Evolutionary conservation across 2,888 invertebrate species (phyloP), one percentile per base, ranked within the genome.

Genomic region (Eugnorisma glareosa): DNA sequence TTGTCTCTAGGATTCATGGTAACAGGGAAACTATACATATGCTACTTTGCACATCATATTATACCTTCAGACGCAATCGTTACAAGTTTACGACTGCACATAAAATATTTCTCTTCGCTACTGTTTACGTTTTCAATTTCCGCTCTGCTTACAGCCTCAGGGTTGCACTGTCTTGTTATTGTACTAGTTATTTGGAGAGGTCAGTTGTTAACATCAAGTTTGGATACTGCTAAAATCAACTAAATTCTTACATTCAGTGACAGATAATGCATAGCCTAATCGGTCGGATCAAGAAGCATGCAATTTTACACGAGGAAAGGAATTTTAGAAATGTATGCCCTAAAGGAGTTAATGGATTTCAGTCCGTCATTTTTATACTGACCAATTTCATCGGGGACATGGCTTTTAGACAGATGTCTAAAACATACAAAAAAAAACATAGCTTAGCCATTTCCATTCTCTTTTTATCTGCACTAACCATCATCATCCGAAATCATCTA

Each of bases 91-190:
- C 81, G 89, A 89, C 78, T 61, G 75, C 80, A 86, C 82, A 83
- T 82, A 76, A 79, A 87, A 89, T 86, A 85, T 86, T 85, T 88
- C 76, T 75, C 76, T 76, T 81, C 83, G 78, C 84, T 81, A 63
- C 82, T 77, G 83, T 90, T 89, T 89, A 88, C 89, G 88, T 90
- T 91, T 92, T 91, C 90, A 92, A 93, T 93, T 91, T 93, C 93
- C 92, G 88, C 79, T 86, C 83, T 77, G 75, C 69, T 57, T 79
- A 66, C 85, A 80, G 85, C 84, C 89, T 86, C 80, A 75, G 79
- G 80, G 69, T 79, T 81, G 68, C 77, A 75, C 78, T 83, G 77
- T 87, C 86, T 87, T 89, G 83, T 90, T 88, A 77, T 83, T 87
- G 82, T 70, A 51, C 37, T 5, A 15, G 61, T 67, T 80, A 57